Evolutionary conservation across 2,888 invertebrate genomes (phyloP).

Genomic region (Hemithea aestivaria): DNA sequence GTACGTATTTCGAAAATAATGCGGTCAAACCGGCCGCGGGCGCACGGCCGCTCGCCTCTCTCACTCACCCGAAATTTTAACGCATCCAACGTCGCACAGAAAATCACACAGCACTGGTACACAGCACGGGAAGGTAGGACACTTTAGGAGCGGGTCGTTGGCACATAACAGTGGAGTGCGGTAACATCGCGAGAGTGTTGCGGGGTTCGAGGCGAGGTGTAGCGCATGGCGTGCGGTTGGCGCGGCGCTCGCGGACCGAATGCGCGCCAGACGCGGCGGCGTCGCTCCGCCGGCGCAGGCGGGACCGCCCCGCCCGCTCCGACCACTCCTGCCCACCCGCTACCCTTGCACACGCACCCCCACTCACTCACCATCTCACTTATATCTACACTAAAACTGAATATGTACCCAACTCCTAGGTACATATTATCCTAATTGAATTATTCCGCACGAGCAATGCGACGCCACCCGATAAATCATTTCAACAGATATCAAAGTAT

Average conservation of each 20-base stretch:
- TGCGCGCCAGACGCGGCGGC: conserved; percentile 62
- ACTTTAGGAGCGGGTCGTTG: conserved; percentile 63
- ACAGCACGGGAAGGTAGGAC: conserved; percentile 67
- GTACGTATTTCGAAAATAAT: conserved; percentile 78
- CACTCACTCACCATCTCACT: no score
- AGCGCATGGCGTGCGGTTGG: conserved; percentile 56
- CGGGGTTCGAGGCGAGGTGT: conserved; percentile 51
- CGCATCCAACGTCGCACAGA: conserved; percentile 66
- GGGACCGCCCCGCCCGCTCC: conserved; percentile 31
- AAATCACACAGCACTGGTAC: conserved; percentile 39
- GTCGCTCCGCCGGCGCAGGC: conserved; percentile 39
- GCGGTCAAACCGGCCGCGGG: conserved; percentile 76
- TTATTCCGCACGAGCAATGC: no score
- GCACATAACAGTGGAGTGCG: conserved; percentile 67
- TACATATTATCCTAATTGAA: no score
- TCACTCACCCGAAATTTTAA: conserved; percentile 78
- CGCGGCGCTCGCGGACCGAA: conserved; percentile 56
- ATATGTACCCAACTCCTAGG: no score
- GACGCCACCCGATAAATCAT: no score
- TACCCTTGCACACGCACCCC: neutral
- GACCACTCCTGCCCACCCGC: conserved; percentile 27
- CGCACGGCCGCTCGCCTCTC: conserved; percentile 66
- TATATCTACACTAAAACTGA: no score
- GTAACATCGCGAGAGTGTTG: conserved; percentile 63
- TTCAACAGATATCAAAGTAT: no score